Base-by-base conservation (phyloP, 2,113 vertebrate genomes). In the Coryphaenoides rupestris region DNA sequence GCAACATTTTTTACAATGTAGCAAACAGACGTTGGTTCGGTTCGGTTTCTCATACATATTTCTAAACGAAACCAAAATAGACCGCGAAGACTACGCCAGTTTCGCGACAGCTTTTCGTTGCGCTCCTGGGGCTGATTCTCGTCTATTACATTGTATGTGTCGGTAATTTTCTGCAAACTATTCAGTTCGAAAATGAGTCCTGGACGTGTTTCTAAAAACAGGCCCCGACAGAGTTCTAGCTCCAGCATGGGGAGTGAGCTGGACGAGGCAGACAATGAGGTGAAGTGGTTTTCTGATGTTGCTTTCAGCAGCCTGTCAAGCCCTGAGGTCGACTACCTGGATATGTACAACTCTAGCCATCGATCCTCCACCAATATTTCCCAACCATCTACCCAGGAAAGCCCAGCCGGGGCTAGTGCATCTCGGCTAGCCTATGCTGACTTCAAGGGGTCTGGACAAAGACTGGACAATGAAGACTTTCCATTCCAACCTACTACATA, bases 341-440 rank as follows among this genome's bases (percentile, higher is more conserved):
- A 94, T 77, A 91, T 94, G 86, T 94, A 92, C 84, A 93, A 92
- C 86, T 94, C 93, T 62, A 93, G 93, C 70, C 86, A 90, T 64
- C 70, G 72, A 17, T 90, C 90, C 58, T 88, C 89, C 28, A 82
- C 89, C 76, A 89, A 93, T 76, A 85, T 92, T 67, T 93, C 91
- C 73, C 90, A 89, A 79, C 81, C 87, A 4, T 89, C 93, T 67
- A 93, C 93, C 0, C 92, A 94, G 68, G 91, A 94, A 17, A 89
- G 92, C 28, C 84, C 91, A 52, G 86, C 89, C 17, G 84, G 80
- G 57, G 68, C 81, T 10, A 79, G 53, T 3, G 79, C 86, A 63
- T 81, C 90, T 68, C 92, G 93, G 92, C 84, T 87, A 4, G 86
- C 90, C 21, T 93, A 92, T 7, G 75, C 89, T 50, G 93, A 94